Percentiles rank a stretch among this genome's conserved stretches.
Evolutionary conservation across 2,888 invertebrate species (phyloP).

Genomic region (Lamellibrachia columna): DNA sequence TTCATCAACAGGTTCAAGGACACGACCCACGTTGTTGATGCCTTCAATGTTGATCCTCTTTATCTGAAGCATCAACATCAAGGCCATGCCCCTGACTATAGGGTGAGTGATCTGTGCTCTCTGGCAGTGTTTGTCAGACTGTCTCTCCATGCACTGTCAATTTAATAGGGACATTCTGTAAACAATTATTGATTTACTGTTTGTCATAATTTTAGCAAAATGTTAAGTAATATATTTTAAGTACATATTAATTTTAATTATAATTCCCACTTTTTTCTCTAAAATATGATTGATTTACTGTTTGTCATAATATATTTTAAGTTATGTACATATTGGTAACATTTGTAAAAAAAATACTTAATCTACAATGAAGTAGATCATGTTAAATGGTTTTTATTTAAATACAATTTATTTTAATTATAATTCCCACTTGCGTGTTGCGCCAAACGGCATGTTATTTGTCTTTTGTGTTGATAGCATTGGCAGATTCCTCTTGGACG

Average conservation of each 20-base stretch:
- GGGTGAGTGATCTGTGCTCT: slow-evolving; percentile 50
- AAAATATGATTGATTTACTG: not conserved
- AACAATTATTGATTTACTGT: no score
- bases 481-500: slow-evolving; percentile 90
- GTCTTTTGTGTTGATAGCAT: slow-evolving; percentile 71
- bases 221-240: no score
- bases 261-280: no score
- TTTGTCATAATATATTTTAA: not conserved
- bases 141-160: no score
- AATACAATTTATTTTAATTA: not conserved
- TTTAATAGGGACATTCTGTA: not conserved
- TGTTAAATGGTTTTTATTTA: not conserved
- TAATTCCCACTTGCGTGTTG: not conserved
- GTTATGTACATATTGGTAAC: slow-evolving; percentile 13
- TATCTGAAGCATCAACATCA: slow-evolving; percentile 64
- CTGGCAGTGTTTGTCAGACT: not conserved
- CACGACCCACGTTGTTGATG: slow-evolving; percentile 55
- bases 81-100: slow-evolving; percentile 61
- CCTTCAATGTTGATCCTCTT: slow-evolving; percentile 65
- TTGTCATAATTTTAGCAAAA: no score
- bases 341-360: not conserved
- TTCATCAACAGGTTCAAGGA: slow-evolving; percentile 74
- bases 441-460: slow-evolving; percentile 22
- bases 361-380: not conserved
- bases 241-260: no score